Evolutionary conservation across 2,797 vertebrate genomes (phyloP).

Genomic region (Anableps anableps): DNA sequence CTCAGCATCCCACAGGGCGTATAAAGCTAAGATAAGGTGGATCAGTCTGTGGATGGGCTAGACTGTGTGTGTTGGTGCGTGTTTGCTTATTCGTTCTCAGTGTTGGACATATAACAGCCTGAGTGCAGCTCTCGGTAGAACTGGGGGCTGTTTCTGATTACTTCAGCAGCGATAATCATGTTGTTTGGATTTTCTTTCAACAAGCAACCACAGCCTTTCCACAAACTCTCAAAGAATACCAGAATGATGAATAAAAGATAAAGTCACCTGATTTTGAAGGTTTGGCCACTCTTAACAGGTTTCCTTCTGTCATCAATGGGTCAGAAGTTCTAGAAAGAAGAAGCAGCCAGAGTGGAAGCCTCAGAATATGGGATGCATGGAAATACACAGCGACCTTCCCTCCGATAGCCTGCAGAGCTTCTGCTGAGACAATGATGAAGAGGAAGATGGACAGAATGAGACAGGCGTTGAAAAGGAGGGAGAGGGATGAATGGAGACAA

Average conservation of each 20-base stretch:
- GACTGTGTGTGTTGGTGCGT: constrained; percentile 23
- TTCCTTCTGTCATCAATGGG: constrained; percentile 30
- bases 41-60: constrained; percentile 41
- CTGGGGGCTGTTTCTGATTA: constrained; percentile 40
- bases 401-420: constrained; percentile 20
- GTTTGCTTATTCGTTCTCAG: constrained; percentile 8
- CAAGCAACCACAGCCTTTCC: constrained; percentile 26
- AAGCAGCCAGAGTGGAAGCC: constrained; percentile 2
- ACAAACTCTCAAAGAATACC: constrained; percentile 14
- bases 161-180: constrained; percentile 12
- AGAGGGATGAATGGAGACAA: constrained; percentile 52
- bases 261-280: constrained; percentile 21
- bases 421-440: constrained; percentile 51
- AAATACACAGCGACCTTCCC: constrained; percentile 21
- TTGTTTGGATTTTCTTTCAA: constrained; percentile 44
- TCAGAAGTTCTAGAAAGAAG: constrained; percentile 10
- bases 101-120: background rate
- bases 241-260: background rate
- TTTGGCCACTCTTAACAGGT: constrained; percentile 26
- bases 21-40: constrained; percentile 40
- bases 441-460: constrained; percentile 59
- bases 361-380: constrained; percentile 4
- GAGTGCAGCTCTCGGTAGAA: constrained; percentile 12
- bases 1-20: constrained; percentile 21
- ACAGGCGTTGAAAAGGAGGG: constrained; percentile 63